Evolutionary conservation across 2,113 vertebrate genomes (phyloP).

Genomic region (Nannospalax galili): DNA sequence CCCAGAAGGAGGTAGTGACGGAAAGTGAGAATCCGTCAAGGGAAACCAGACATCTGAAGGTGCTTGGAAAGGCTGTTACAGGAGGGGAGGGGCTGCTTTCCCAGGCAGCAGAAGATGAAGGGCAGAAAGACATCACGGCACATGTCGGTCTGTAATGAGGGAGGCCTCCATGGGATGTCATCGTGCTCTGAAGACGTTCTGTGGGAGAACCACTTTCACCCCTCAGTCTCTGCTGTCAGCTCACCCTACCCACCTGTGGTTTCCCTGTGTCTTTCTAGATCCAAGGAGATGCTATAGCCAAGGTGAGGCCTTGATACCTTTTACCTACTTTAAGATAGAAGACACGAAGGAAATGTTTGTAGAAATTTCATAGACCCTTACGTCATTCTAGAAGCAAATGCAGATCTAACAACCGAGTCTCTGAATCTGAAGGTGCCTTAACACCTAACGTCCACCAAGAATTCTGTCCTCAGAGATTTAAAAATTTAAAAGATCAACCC

Average conservation of each 20-base stretch:
- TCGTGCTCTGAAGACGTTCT: constrained; percentile 60
- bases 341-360: not conserved
- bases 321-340: constrained; percentile 40
- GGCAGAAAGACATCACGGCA: not conserved
- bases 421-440: not conserved
- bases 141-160: constrained; percentile 75
- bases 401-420: not conserved
- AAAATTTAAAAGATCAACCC: not conserved
- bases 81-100: constrained; percentile 27
- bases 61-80: constrained; percentile 55
- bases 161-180: constrained; percentile 38
- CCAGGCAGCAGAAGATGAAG: constrained; percentile 34
- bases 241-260: constrained; percentile 32
- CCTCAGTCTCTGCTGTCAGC: constrained; percentile 55
- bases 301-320: constrained; percentile 31
- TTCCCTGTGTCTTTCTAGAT: not conserved
- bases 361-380: constrained; percentile 1
- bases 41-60: constrained; percentile 52
- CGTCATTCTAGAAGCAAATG: not conserved
- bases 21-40: not conserved
- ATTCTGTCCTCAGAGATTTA: not conserved
- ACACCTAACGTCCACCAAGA: not conserved
- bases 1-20: constrained; percentile 35
- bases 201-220: constrained; percentile 1
- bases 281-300: constrained; percentile 53